Conservation (phyloP, 2,888 invertebrate species). For the Cataglyphis rosenhaueri region DNA sequence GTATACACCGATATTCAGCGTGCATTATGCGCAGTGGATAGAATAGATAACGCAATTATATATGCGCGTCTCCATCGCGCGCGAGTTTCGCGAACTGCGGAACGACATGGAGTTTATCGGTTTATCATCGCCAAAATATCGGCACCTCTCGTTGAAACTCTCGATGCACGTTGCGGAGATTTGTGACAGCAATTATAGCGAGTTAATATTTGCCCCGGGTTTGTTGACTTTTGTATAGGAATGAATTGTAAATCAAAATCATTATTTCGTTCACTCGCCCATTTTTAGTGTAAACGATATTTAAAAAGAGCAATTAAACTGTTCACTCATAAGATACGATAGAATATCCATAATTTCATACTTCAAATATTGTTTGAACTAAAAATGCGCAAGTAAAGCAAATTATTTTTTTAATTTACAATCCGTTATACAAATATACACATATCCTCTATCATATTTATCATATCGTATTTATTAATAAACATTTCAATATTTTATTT, state of each 20-base stretch:
- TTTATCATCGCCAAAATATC: conserved; percentile 54
- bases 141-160: conserved; percentile 52
- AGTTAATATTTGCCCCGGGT: conserved; percentile 1
- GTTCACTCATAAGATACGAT: not conserved
- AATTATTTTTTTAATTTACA: conserved; percentile 12
- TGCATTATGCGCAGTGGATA: conserved; percentile 67
- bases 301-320: not conserved
- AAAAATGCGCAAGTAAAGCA: not conserved
- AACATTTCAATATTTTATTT: not conserved
- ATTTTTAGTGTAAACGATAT: not conserved
- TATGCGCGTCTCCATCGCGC: conserved; percentile 73
- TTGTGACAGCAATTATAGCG: conserved; percentile 5
- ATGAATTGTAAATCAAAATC: not conserved
- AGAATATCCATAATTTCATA: not conserved
- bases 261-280: not conserved
- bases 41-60: conserved; percentile 75
- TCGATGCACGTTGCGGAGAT: not conserved
- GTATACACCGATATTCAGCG: conserved; percentile 71
- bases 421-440: not conserved
- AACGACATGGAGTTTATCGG: conserved; percentile 57
- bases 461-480: not conserved
- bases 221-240: not conserved
- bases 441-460: too few species aligned
- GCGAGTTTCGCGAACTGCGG: conserved; percentile 39
- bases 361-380: not conserved